Evolutionary conservation across 1,140 invertebrate species (phyloP), one percentile per base, ranked within the genome.

Genomic region (Drosophila quadrilineata): DNA sequence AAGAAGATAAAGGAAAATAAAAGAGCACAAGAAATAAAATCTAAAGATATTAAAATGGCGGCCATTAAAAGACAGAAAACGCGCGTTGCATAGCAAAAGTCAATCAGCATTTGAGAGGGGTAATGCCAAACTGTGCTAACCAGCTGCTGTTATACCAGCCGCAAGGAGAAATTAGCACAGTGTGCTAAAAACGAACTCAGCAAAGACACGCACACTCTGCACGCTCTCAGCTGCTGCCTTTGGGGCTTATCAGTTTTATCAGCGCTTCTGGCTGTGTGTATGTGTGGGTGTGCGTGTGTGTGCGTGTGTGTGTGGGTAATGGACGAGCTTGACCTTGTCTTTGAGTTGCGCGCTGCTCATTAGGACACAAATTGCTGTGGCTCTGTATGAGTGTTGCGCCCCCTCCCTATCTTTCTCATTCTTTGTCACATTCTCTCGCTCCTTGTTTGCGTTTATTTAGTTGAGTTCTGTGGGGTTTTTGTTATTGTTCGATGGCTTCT

Each of bases 171-270:
- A 0, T 66, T 80, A 80, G 67, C 52, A 80, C 75, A 68, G 62
- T 75, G 75, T 53, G 12, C 75, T 80, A 80, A 80, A 80, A 56
- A 6, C 57, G 24, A 1, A 2, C 14, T 12, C 10, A 33, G n/a
- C 1, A 0, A 1, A 4, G 2, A n/a, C 3, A 16, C 16, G 36
- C 16, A 17, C 9, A 40, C 10, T 9, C 4, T 0, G 17, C n/a
- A 6, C 50, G 45, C 35, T 14, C 41, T n/a, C 52, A 48, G 41
- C 71, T 49, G 67, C 67, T 75, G 60, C n/a, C 48, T 40, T 66
- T 52, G n/a, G n/a, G 71, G 59, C 75, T 79, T 79, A 79, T 79
- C 75, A 79, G 43, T 75, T 80, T 80, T 80, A 68, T 68, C 65
- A 65, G 43, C 50, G 50, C 48, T 43, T 53, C 53, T 16, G 45